Conservation (phyloP, 2,797 vertebrate species). For the Pangasius larnaudii region DNA sequence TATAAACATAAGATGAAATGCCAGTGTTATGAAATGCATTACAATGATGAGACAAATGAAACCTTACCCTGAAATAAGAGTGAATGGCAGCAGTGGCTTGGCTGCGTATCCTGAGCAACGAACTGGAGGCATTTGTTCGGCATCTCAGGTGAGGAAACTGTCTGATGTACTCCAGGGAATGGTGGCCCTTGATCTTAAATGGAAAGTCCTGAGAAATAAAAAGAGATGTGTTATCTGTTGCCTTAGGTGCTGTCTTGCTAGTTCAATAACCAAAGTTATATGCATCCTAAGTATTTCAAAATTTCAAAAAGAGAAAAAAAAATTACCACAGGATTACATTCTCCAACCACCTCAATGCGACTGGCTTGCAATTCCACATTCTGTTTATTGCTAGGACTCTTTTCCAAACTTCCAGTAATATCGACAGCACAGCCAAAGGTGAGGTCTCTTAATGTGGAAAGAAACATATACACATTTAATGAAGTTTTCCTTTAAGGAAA, state of each 20-base stretch:
- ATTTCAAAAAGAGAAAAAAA: not conserved
- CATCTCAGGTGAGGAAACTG: slow-evolving; percentile 91
- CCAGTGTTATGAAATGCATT: not conserved
- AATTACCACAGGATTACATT: slow-evolving; percentile 84
- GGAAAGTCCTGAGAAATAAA: slow-evolving; percentile 76
- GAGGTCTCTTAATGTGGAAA: slow-evolving; percentile 73
- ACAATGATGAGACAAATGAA: not conserved
- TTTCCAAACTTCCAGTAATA: slow-evolving; percentile 82
- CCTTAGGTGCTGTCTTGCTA: not conserved
- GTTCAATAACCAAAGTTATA: not conserved
- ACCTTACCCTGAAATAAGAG: slow-evolving; percentile 86
- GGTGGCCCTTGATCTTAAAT: slow-evolving; percentile 87
- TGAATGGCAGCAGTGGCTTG: slow-evolving; percentile 87
- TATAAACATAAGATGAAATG: not conserved
- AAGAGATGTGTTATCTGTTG: not conserved
- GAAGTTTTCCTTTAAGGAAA: not conserved
- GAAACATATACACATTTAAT: not conserved
- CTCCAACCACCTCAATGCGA: slow-evolving; percentile 82
- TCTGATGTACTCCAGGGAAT: slow-evolving; percentile 84
- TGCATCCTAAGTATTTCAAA: not conserved
- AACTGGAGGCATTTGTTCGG: slow-evolving; percentile 81
- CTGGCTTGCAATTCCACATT: slow-evolving; percentile 86
- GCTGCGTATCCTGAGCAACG: slow-evolving; percentile 89
- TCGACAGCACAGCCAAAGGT: slow-evolving; percentile 90
- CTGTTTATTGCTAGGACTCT: slow-evolving; percentile 84